These are phyloP conservation scores for Neuroterus valhalla DNA, from an alignment of 1,140 invertebrate species.

Conservation along the genomic window DNA sequence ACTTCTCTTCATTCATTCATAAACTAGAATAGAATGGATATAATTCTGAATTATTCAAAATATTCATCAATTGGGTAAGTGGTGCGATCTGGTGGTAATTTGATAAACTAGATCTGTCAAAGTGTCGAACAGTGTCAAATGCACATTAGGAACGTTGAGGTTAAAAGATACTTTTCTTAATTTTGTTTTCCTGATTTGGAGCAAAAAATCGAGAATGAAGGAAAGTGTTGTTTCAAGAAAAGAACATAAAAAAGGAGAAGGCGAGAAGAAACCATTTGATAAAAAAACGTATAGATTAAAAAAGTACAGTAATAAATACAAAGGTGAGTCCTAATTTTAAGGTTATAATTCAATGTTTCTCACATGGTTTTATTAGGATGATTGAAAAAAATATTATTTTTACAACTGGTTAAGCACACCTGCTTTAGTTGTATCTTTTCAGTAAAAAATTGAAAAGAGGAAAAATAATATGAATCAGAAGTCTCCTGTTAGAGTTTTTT, in stretches of 20 bases:
- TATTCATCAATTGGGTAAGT: no score
- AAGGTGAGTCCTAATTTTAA: slow-evolving; percentile 65
- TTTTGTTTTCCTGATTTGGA: not conserved
- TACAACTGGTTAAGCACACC: no score
- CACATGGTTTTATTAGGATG: slow-evolving; percentile 31
- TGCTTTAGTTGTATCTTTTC: no score
- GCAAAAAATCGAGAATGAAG: slow-evolving; percentile 7
- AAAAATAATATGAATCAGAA: no score
- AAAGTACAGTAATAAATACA: slow-evolving; percentile 82
- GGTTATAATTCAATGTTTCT: slow-evolving; percentile 44
- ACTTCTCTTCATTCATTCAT: no score
- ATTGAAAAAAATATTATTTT: slow-evolving; percentile 24
- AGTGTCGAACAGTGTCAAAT: no score
- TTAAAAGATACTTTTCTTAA: not conserved
- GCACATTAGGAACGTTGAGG: not conserved
- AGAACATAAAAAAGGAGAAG: slow-evolving; percentile 15
- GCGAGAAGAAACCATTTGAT: slow-evolving; percentile 76
- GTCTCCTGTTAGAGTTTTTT: no score
- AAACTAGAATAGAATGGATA: no score
- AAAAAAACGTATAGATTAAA: slow-evolving; percentile 80
- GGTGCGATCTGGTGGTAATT: no score
- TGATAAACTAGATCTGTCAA: no score
- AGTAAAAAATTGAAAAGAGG: no score
- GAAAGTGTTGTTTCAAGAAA: slow-evolving; percentile 23
- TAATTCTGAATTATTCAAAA: no score